Conservation (phyloP, 2,113 vertebrate species). For the Antechinus stuartii region DNA sequence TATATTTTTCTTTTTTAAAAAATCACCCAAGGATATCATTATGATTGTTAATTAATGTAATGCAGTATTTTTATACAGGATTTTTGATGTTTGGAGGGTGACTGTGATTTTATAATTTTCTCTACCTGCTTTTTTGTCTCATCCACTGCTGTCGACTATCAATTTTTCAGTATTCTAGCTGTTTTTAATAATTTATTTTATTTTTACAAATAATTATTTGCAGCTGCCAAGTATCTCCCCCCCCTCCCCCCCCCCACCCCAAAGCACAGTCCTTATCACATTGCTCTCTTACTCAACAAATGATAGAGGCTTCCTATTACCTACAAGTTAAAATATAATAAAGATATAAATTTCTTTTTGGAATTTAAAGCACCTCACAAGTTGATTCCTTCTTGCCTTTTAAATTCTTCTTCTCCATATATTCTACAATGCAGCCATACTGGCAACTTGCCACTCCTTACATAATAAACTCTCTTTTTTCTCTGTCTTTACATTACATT, state of each 20-base stretch:
- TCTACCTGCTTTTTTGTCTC: neutral
- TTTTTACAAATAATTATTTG: neutral
- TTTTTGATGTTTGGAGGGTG: neutral
- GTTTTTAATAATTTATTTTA: neutral
- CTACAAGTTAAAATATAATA: neutral
- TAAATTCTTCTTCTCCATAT: neutral
- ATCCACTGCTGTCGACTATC: neutral
- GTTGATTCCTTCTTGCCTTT: neutral
- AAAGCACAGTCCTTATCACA: neutral
- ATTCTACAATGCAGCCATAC: neutral
- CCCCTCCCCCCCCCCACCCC: neutral
- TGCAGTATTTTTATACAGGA: neutral
- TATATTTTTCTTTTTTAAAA: neutral
- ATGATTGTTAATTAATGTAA: neutral
- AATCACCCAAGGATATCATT: neutral
- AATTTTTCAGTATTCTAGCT: neutral
- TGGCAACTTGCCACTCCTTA: neutral
- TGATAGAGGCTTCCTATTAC: neutral
- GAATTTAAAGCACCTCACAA: neutral
- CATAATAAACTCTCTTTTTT: neutral
- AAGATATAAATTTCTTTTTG: neutral
- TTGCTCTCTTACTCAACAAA: neutral
- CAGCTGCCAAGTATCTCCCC: fast-evolving
- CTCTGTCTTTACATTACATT: neutral
- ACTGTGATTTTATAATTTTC: neutral